Percentiles rank a stretch among this genome's conserved stretches.
These are phyloP conservation scores for Netelia fuscicornis DNA, from an alignment of 2,888 invertebrate species.

Conservation along the genomic window DNA sequence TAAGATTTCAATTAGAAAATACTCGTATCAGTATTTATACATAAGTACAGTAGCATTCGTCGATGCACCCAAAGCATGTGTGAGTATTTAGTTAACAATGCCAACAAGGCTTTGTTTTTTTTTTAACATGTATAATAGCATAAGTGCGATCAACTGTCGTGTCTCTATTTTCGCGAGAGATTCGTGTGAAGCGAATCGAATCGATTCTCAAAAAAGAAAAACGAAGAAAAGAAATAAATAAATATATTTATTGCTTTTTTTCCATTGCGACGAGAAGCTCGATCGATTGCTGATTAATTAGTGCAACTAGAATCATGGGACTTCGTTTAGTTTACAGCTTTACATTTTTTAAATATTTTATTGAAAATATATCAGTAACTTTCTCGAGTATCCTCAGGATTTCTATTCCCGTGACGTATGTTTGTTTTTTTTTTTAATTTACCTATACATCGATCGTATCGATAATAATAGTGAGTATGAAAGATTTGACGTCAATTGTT, in stretches of 20 bases:
- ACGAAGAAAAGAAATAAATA: background rate
- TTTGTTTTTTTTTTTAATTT: background rate
- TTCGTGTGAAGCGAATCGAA: background rate
- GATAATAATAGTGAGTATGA: conserved; percentile 14
- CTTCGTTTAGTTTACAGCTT: conserved; percentile 28
- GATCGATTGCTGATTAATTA: conserved; percentile 21
- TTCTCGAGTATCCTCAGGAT: conserved; percentile 27
- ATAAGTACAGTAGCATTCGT: conserved; percentile 58
- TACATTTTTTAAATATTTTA: conserved; percentile 40
- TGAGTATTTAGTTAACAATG: conserved; percentile 2
- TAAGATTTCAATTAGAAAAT: conserved; percentile 34
- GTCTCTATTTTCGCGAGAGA: conserved; percentile 9
- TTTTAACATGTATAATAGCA: conserved; percentile 4
- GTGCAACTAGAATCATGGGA: background rate
- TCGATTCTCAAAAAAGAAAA: background rate
- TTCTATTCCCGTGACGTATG: conserved; percentile 4
- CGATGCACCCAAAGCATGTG: conserved; percentile 31
- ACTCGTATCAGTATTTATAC: conserved; percentile 25
- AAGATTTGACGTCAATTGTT: conserved; percentile 1
- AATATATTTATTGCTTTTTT: conserved; percentile 14
- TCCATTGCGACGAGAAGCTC: background rate
- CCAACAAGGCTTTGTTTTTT: background rate
- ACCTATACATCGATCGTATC: background rate
- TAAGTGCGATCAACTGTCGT: conserved; percentile 1
- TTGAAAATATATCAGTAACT: conserved; percentile 57